These are phyloP conservation scores for Galeopsomyia nigrocyanea DNA, from an alignment of 2,888 invertebrate genomes.

Conservation along the genomic window DNA sequence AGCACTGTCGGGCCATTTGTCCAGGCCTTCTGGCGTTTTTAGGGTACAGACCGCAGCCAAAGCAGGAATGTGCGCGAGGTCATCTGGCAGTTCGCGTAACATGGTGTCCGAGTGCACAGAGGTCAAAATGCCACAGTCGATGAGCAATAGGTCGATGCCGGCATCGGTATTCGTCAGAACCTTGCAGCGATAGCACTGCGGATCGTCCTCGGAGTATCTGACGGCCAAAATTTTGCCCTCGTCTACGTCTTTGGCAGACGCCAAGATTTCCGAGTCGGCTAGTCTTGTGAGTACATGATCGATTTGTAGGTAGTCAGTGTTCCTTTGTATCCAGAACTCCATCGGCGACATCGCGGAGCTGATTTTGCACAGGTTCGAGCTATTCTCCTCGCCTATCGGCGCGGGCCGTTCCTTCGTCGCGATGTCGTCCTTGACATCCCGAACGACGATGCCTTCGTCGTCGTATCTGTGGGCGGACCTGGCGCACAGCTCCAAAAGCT, in stretches of 20 bases:
- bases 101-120: constrained; percentile 69
- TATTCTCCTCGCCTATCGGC: constrained; percentile 62
- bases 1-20: constrained; percentile 77
- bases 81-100: constrained; percentile 74
- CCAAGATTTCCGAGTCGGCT: constrained; percentile 72
- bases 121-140: constrained; percentile 79
- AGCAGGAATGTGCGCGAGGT: constrained; percentile 73
- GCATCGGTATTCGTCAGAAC: constrained; percentile 72
- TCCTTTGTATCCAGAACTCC: constrained; percentile 65
- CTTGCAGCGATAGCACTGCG: constrained; percentile 78
- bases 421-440: constrained; percentile 12
- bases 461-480: not conserved
- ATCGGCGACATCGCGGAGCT: constrained; percentile 58
- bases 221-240: constrained; percentile 76
- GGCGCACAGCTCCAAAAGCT: constrained; percentile 35
- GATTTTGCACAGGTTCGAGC: constrained; percentile 51
- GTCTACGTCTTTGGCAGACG: constrained; percentile 69
- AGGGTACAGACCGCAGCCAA: constrained; percentile 76
- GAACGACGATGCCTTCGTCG: not conserved
- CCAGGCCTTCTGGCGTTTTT: constrained; percentile 72
- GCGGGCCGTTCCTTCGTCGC: constrained; percentile 57
- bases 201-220: constrained; percentile 75
- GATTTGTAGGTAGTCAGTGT: constrained; percentile 70
- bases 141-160: constrained; percentile 75
- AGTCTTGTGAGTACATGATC: constrained; percentile 76